Conservation (phyloP, 2,113 vertebrate genomes). For the Suncus etruscus region DNA sequence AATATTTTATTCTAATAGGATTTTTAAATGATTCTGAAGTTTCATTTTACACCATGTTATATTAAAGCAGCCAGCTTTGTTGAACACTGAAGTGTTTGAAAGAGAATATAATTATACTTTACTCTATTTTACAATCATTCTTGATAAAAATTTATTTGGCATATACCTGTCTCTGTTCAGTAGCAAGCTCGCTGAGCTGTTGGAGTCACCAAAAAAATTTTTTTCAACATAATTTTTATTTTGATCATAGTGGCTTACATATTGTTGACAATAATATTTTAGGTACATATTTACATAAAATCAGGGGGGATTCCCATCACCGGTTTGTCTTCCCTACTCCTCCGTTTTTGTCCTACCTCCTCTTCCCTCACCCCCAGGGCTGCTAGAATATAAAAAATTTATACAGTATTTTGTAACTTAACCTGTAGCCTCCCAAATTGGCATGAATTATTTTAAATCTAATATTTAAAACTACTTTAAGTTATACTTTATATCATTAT, state of each 20-base stretch:
- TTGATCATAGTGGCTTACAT: no score
- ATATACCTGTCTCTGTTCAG: constrained; percentile 24
- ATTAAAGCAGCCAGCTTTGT: constrained; percentile 17
- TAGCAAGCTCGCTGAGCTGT: not conserved
- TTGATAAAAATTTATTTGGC: constrained; percentile 18
- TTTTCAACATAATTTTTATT: no score
- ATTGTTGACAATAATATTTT: no score
- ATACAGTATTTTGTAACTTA: constrained; percentile 16
- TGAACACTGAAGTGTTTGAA: constrained; percentile 14
- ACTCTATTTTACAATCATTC: constrained; percentile 24
- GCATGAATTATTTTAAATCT: constrained; percentile 26
- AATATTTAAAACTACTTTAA: constrained; percentile 52
- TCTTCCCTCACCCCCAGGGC: no score
- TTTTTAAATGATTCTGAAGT: constrained; percentile 43
- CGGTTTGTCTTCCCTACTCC: no score
- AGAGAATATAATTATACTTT: constrained; percentile 37
- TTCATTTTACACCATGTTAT: constrained; percentile 27
- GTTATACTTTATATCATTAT: not conserved
- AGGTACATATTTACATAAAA: no score
- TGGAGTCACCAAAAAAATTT: constrained; percentile 25
- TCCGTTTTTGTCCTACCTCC: no score
- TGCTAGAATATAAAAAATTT: no score
- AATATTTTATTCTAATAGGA: constrained; percentile 23
- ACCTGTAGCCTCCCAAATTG: constrained; percentile 10
- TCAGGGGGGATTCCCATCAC: no score